Percentiles rank a stretch among this genome's conserved stretches.
These are phyloP conservation scores for Eristalis intricaria DNA, from an alignment of 2,888 invertebrate species.

Conservation along the genomic window DNA sequence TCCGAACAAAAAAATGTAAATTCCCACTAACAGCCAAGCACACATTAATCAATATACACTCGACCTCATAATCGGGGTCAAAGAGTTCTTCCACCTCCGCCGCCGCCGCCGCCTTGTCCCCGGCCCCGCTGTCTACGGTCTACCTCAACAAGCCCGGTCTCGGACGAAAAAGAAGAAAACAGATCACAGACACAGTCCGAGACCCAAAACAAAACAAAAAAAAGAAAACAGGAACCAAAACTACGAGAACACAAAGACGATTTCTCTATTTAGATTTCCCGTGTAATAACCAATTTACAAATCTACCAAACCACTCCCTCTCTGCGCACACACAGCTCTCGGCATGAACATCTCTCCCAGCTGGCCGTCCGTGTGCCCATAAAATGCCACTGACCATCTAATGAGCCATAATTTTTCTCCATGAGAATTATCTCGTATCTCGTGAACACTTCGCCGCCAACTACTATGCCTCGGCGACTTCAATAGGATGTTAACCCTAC, in stretches of 20 bases:
- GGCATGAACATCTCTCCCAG: constrained; percentile 17
- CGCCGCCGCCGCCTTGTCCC: neutral
- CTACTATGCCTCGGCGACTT: constrained; percentile 34
- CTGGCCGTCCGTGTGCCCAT: constrained; percentile 22
- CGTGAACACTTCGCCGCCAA: constrained; percentile 62
- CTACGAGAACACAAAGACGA: constrained; percentile 36
- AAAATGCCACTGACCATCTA: constrained; percentile 72
- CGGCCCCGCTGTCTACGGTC: neutral
- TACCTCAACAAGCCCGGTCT: neutral
- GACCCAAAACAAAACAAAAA: constrained; percentile 13
- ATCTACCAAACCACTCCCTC: constrained; percentile 65
- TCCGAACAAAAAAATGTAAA: neutral
- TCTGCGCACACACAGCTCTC: constrained; percentile 13
- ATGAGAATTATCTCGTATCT: constrained; percentile 68
- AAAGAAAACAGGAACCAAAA: constrained; percentile 25
- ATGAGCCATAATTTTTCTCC: constrained; percentile 71
- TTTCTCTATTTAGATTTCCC: constrained; percentile 68
- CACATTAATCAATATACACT: constrained; percentile 66
- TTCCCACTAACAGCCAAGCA: constrained; percentile 28
- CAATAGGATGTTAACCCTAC: constrained; percentile 72
- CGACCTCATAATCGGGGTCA: constrained; percentile 61
- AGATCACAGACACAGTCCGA: neutral
- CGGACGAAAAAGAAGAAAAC: neutral
- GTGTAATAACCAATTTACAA: constrained; percentile 68
- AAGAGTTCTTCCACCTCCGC: constrained; percentile 8